Conservation (phyloP, 2,797 vertebrate species). For the Meda fulgida region DNA sequence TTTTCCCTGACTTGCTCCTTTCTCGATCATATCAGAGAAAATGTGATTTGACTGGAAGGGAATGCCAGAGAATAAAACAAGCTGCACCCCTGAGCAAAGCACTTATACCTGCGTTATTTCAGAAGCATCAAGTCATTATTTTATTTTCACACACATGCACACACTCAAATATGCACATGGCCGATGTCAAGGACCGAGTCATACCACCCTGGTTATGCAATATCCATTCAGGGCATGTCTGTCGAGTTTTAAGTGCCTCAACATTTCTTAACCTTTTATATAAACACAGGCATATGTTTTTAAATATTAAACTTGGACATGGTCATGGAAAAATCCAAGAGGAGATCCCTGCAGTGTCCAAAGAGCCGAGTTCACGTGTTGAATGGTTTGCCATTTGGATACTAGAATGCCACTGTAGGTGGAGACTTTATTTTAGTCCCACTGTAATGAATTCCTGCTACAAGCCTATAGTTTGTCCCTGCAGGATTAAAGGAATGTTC, state of each 20-base stretch:
- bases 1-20: conserved; percentile 15
- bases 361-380: background rate
- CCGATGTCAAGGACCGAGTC: conserved; percentile 8
- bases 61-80: conserved; percentile 25
- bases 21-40: background rate
- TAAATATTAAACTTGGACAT: conserved; percentile 31
- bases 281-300: background rate
- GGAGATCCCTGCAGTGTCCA: background rate
- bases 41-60: conserved; percentile 16
- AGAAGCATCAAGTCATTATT: conserved; percentile 37
- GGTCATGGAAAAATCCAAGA: conserved; percentile 9
- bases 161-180: background rate
- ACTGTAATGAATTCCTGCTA: background rate
- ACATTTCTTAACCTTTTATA: conserved; percentile 10
- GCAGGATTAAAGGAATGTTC: background rate
- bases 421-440: background rate
- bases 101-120: conserved; percentile 41
- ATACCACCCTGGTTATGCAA: conserved; percentile 45
- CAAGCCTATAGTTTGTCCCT: background rate
- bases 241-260: background rate
- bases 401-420: background rate
- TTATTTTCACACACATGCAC: background rate
- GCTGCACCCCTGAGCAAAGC: conserved; percentile 10
- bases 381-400: conserved; percentile 8
- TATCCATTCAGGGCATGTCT: conserved; percentile 36